Evolutionary conservation across 2,113 vertebrate species (phyloP).

Genomic region (Labeo catla): DNA sequence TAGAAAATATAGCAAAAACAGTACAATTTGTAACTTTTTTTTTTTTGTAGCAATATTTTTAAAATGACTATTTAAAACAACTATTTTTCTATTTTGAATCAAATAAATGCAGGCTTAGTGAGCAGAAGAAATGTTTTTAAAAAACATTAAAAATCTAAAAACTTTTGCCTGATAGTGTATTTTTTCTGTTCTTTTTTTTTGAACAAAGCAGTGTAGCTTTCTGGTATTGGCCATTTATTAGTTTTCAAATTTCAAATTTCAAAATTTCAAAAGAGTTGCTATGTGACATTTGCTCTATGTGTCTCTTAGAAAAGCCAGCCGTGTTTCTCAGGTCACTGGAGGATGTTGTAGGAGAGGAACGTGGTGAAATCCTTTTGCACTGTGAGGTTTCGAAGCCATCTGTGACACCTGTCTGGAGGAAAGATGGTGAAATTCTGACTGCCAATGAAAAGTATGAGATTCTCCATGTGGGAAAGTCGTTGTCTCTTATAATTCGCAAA

Average conservation of each 20-base stretch:
- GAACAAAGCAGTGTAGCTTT: not conserved
- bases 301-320: slow-evolving; percentile 81
- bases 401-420: slow-evolving; percentile 85
- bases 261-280: not conserved
- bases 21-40: too few relatives aligned
- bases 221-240: not conserved
- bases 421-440: slow-evolving; percentile 78
- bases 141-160: too few relatives aligned
- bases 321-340: slow-evolving; percentile 90
- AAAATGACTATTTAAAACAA: too few relatives aligned
- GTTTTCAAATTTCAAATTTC: not conserved
- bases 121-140: too few relatives aligned
- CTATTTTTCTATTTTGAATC: too few relatives aligned
- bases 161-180: not conserved
- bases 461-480: slow-evolving; percentile 77
- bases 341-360: slow-evolving; percentile 82
- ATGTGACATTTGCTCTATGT: not conserved
- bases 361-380: slow-evolving; percentile 79
- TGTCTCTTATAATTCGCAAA: slow-evolving; percentile 80
- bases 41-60: too few relatives aligned
- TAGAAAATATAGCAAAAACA: too few relatives aligned
- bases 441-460: slow-evolving; percentile 83
- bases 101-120: too few relatives aligned
- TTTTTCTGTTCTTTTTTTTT: not conserved
- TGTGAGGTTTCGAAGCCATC: slow-evolving; percentile 88